A percentile compares a stretch with the other conserved stretches of the same genome.
phyloP scores from a whole-genome alignment of 2,888 invertebrate species.

The Hirudinaria manillensis region DNA sequence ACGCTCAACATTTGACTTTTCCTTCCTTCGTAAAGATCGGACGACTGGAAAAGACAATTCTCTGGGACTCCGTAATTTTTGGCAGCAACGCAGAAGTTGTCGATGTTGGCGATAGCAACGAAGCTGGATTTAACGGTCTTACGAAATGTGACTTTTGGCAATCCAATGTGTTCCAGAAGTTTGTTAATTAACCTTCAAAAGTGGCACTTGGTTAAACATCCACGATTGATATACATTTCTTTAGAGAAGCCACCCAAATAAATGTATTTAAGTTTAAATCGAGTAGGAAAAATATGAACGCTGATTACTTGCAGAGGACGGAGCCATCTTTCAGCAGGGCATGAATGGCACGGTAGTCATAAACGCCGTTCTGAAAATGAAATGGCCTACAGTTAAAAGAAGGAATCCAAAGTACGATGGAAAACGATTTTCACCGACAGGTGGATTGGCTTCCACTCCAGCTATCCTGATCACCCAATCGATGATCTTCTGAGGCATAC shows the following conservation, averaged over 20 bases:
- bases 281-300: no score
- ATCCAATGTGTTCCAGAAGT: conserved; percentile 19
- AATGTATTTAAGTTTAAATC: no score
- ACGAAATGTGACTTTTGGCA: conserved; percentile 21
- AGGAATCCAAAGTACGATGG: conserved; percentile 4
- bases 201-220: no score
- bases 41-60: conserved; percentile 37
- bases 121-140: conserved; percentile 31
- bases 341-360: conserved; percentile 33
- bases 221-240: no score
- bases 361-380: conserved; percentile 22
- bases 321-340: conserved; percentile 36
- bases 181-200: conserved; percentile 23
- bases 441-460: conserved; percentile 19
- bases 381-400: neutral
- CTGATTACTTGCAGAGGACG: conserved; percentile 36
- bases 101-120: conserved; percentile 37
- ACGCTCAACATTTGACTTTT: conserved; percentile 39
- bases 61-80: conserved; percentile 36
- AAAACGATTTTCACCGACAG: neutral
- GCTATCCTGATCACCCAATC: conserved; percentile 35
- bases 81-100: conserved; percentile 35
- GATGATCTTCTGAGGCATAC: conserved; percentile 36
- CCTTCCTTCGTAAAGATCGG: conserved; percentile 37
- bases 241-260: no score